Conservation (phyloP, 1,140 invertebrate genomes). For the Drosophila melanogaster region Release_6_plus_ISO1_MT NC_004354.4:5770501-5771000, state of each 20-base stretch:
- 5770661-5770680: slow-evolving; percentile 41
- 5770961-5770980: neutral
- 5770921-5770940: slow-evolving; percentile 3
- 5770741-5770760: slow-evolving; percentile 74
- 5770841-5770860: slow-evolving; percentile 4
- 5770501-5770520: slow-evolving; percentile 25
- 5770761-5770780: slow-evolving; percentile 76
- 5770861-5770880: neutral
- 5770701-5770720: slow-evolving; percentile 25
- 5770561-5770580: slow-evolving; percentile 76
- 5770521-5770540: slow-evolving; percentile 49
- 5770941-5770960: slow-evolving; percentile 5
- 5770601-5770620: slow-evolving; percentile 53
- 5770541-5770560: slow-evolving; percentile 57
- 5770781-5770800: slow-evolving; percentile 59
- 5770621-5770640: slow-evolving; percentile 53
- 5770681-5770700: slow-evolving; percentile 49
- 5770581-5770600: slow-evolving; percentile 78
- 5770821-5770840: slow-evolving; percentile 13
- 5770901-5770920: slow-evolving; percentile 15
- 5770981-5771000: slow-evolving; percentile 22
- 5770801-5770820: slow-evolving; percentile 30
- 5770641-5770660: slow-evolving; percentile 13
- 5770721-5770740: slow-evolving; percentile 66
- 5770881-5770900: slow-evolving; percentile 5